Evolutionary conservation across 2,113 vertebrate species (phyloP).

Genomic region (Xyrauchen texanus): DNA sequence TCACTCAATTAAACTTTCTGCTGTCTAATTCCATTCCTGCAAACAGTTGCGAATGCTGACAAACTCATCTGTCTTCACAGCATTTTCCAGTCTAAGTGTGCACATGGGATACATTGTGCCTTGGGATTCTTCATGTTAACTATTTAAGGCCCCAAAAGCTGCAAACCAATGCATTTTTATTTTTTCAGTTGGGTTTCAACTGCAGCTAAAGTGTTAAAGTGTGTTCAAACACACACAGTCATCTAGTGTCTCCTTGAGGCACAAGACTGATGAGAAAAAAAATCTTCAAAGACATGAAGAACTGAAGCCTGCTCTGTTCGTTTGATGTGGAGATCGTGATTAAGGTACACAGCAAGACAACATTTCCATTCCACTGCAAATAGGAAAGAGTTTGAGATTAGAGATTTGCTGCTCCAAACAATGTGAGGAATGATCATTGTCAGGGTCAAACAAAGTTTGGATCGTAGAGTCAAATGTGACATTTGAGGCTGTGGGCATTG

Average conservation of each 20-base stretch:
- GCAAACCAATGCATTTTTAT: background rate
- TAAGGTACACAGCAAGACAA: conserved; percentile 62
- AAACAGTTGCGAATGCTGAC: conserved; percentile 67
- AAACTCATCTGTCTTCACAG: conserved; percentile 65
- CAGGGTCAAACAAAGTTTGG: conserved; percentile 19
- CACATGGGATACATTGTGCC: conserved; percentile 24
- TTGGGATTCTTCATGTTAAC: conserved; percentile 22
- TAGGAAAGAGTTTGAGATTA: conserved; percentile 39
- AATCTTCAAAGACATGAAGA: conserved; percentile 67
- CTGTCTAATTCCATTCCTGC: conserved; percentile 51
- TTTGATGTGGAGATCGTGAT: conserved; percentile 75
- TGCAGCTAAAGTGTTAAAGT: conserved; percentile 52
- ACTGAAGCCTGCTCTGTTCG: conserved; percentile 62
- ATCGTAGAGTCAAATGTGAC: conserved; percentile 17
- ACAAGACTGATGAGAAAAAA: conserved; percentile 56
- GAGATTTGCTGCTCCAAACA: conserved; percentile 28
- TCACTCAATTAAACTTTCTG: conserved; percentile 65
- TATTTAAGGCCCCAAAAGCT: background rate
- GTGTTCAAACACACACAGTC: conserved; percentile 54
- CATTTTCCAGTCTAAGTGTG: conserved; percentile 61
- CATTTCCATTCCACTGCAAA: conserved; percentile 53
- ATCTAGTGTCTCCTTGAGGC: conserved; percentile 61
- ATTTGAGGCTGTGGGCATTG: background rate
- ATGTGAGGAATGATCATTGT: conserved; percentile 18
- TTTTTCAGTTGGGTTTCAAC: conserved; percentile 56